A percentile compares a stretch with the other conserved stretches of the same genome.
Conservation (phyloP, 2,113 vertebrate species). For the Lepisosteus oculatus region DNA sequence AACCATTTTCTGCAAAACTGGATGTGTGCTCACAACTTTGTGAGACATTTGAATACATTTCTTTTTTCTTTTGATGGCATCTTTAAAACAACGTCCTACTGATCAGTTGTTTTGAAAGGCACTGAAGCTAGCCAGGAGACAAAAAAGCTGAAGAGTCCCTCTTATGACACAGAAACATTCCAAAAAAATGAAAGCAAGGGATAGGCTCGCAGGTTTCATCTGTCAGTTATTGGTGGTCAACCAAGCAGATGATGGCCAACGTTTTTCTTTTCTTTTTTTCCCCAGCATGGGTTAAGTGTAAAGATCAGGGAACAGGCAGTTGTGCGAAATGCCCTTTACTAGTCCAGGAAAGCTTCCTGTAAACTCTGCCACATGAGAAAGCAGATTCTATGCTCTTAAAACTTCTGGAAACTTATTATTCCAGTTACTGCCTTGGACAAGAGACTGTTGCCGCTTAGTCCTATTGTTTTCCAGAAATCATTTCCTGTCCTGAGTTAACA, state of each 20-base stretch:
- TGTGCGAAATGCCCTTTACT: neutral
- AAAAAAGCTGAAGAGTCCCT: slow-evolving; percentile 7
- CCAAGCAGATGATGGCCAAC: neutral
- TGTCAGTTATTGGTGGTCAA: neutral
- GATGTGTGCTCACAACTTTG: too few relatives aligned
- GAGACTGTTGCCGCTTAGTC: neutral
- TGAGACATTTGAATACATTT: too few relatives aligned
- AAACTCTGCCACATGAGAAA: neutral
- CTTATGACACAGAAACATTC: too few relatives aligned
- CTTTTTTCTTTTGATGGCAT: too few relatives aligned
- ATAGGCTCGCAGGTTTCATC: neutral
- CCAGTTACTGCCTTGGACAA: neutral
- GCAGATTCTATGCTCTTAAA: neutral
- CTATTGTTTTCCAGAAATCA: neutral
- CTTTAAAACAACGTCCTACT: too few relatives aligned
- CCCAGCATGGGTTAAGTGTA: neutral
- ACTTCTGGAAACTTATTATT: neutral
- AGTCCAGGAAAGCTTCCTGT: neutral
- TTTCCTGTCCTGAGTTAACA: neutral
- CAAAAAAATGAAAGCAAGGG: too few relatives aligned
- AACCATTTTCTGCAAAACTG: too few relatives aligned
- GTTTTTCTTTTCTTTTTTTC: neutral
- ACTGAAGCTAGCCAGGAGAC: neutral
- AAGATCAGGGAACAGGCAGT: neutral
- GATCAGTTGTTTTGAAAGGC: too few relatives aligned